Base-by-base conservation (phyloP, 1,140 invertebrate genomes). In the Aculops lycopersici region DNA sequence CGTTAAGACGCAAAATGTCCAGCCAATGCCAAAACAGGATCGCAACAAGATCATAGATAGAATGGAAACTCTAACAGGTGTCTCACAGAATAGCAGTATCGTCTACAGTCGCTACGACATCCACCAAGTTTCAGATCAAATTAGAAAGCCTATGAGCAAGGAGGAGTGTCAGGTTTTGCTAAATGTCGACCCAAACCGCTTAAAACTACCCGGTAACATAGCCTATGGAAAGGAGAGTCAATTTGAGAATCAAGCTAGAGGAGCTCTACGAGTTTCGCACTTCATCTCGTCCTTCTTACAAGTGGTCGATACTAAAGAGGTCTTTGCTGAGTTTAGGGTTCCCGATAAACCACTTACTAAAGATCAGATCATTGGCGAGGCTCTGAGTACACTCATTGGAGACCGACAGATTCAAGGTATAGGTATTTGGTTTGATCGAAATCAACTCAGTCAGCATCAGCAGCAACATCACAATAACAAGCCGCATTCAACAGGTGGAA, bases 341-440 rank as follows among this genome's bases (percentile, higher is more conserved):
- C 70, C 78, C 1, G 81, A 88, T 53, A 70, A 70, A 45, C 70
- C 75, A 4, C 60, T 94, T 13, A 77, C 76, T 1, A 78, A 81
- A 59, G 79, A 86, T 64, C 79, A 88, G 61, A 76, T 88, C 69
- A 74, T 86, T 46, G 79, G 74, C 1, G 80, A 90, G 55, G 86
- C 81, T 1, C 53, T 95, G 15, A 71, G 83, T 15, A 63, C 86
- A 37, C 69, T 92, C 0, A 66, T 92, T 49, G 80, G 79, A 17
- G 77, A 94, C 56, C 72, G 72, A 36, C 74, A 59, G 43, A 74
- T 94, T 45, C 78, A 77, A 69, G 74, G 75, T 4, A 76, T 79
- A 43, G 80, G 80, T 19, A 78, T 73, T 15, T 88, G 72, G 53
- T 97, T 84, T 76, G 83, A 92, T 52, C 64, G 76, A 36, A 84